phyloP scores from a whole-genome alignment of 2,797 vertebrate species.

The Peromyscus eremicus region DNA sequence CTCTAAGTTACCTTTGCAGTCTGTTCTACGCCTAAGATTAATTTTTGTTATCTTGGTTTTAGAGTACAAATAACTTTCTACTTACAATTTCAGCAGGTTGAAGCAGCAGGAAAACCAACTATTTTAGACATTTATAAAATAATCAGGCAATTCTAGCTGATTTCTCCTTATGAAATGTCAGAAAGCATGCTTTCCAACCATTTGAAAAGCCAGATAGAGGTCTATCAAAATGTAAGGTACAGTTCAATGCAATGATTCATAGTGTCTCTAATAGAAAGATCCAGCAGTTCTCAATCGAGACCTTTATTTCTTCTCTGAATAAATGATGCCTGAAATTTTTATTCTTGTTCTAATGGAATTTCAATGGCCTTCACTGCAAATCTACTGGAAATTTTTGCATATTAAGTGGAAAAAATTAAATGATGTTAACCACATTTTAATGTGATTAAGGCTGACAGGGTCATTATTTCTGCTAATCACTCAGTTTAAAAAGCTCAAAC shows the following conservation, averaged over 20 bases:
- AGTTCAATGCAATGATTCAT: conserved; percentile 94
- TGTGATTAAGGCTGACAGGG: conserved; percentile 99
- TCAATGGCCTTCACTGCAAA: conserved; percentile 99
- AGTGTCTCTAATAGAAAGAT: conserved; percentile 96
- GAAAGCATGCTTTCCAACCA: conserved; percentile 78
- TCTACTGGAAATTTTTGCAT: conserved; percentile 99
- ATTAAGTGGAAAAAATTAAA: conserved; percentile 99
- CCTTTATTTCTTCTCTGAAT: conserved; percentile 97
- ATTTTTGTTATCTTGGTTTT: conserved; percentile 64
- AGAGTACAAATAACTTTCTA: conserved; percentile 66
- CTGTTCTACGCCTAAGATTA: conserved; percentile 60
- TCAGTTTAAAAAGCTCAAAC: conserved; percentile 98
- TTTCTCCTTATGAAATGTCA: conserved; percentile 79
- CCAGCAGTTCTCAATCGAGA: conserved; percentile 97
- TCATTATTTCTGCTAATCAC: conserved; percentile 99
- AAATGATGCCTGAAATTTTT: conserved; percentile 99
- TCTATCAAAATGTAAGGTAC: conserved; percentile 83
- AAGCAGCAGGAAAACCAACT: conserved; percentile 63
- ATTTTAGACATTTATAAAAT: conserved; percentile 69
- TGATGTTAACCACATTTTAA: conserved; percentile 99
- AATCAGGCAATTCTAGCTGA: conserved; percentile 69
- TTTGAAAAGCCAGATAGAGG: conserved; percentile 81
- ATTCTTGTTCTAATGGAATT: conserved; percentile 99
- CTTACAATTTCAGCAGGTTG: conserved; percentile 65
- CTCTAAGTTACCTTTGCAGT: conserved; percentile 23